phyloP scores from a whole-genome alignment of 2,888 invertebrate species.

The Strigamia maritima region DNA sequence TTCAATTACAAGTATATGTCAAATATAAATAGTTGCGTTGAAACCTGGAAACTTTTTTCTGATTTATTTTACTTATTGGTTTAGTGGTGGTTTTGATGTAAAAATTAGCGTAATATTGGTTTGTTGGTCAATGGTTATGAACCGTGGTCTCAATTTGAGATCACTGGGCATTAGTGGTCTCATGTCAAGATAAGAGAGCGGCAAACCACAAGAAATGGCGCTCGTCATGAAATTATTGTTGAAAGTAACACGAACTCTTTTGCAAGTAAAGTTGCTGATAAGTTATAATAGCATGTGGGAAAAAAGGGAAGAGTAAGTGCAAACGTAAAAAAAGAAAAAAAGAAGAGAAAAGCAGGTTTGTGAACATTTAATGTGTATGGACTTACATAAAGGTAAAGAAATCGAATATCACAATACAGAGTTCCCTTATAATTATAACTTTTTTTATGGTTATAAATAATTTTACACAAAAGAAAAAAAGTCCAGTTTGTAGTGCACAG shows the following conservation, averaged over 20 bases:
- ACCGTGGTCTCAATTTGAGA: slow-evolving; percentile 4
- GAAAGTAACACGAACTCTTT: neutral
- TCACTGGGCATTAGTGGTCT: slow-evolving; percentile 10
- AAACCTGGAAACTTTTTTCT: neutral
- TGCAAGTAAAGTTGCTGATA: neutral
- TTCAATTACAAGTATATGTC: no score
- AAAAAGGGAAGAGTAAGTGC: neutral
- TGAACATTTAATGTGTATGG: no score
- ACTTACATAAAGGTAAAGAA: no score
- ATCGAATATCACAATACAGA: no score
- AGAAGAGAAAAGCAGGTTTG: no score
- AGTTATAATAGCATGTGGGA: neutral
- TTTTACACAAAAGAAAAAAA: no score
- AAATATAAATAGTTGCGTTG: no score
- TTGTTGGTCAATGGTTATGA: neutral
- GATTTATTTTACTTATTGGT: neutral
- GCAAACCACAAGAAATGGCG: neutral
- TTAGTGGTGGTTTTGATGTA: neutral
- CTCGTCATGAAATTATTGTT: neutral
- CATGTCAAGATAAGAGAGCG: slow-evolving; percentile 9
- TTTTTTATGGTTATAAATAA: no score
- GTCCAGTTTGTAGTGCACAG: no score
- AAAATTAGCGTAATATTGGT: neutral
- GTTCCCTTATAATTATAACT: no score
- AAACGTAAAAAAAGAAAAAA: no score